These are phyloP conservation scores for Phenganax stokvisi DNA, from an alignment of 92 coral and sea anemone genomes.

Conservation along the genomic window DNA sequence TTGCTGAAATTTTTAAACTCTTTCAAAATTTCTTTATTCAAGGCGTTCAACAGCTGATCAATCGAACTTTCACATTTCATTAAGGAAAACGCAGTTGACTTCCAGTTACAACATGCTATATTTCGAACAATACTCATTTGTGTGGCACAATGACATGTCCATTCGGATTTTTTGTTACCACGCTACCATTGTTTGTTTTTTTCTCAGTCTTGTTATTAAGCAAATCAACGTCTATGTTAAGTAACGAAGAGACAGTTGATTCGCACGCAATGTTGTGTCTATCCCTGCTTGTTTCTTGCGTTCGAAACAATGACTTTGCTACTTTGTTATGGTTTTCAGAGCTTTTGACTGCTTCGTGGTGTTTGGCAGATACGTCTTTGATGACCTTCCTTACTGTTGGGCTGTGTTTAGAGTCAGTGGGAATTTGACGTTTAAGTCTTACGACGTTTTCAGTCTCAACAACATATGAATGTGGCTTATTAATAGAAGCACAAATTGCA, in stretches of 20 bases:
- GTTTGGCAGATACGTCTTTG: not conserved
- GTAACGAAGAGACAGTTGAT: not conserved
- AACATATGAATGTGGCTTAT: too few relatives aligned
- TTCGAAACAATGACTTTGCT: not conserved
- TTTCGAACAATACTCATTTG: not conserved
- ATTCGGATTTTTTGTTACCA: not conserved
- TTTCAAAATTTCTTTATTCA: not conserved
- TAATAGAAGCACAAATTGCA: too few relatives aligned
- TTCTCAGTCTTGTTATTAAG: not conserved
- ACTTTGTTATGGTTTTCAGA: not conserved
- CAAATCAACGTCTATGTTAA: not conserved
- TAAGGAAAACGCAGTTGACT: not conserved
- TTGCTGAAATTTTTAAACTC: conserved; percentile 46
- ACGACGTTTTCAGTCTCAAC: too few relatives aligned
- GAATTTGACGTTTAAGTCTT: too few relatives aligned
- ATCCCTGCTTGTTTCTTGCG: not conserved
- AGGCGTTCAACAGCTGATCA: not conserved
- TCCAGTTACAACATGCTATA: not conserved
- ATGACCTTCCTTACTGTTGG: too few relatives aligned
- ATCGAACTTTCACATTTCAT: not conserved
- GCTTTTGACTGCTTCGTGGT: not conserved
- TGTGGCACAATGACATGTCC: conserved; percentile 7
- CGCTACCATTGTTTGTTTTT: not conserved
- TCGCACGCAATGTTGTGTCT: not conserved
- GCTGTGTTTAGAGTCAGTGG: too few relatives aligned